These are phyloP conservation scores for Sparidentex hasta DNA, from an alignment of 2,797 vertebrate species.

Conservation along the genomic window DNA sequence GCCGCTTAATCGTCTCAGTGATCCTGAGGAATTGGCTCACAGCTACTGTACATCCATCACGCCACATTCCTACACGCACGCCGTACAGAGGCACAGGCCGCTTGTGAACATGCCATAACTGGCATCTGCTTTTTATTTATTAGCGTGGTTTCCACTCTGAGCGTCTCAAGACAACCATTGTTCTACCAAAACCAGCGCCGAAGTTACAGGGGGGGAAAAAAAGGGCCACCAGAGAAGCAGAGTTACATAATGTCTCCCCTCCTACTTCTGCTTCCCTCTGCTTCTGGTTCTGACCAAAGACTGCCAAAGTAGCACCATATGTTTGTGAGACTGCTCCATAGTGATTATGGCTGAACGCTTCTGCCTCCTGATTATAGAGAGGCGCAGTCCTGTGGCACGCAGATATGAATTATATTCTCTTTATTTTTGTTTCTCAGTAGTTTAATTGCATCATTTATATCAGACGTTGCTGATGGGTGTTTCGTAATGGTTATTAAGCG, in stretches of 20 bases:
- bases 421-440: not conserved
- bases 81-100: not conserved
- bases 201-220: not conserved
- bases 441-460: conserved; percentile 14
- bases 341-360: conserved; percentile 47
- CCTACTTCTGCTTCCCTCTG: conserved; percentile 5
- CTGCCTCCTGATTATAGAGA: conserved; percentile 35
- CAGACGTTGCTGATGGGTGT: conserved; percentile 5
- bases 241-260: conserved; percentile 59
- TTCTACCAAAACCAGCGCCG: conserved; percentile 37
- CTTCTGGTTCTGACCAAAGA: conserved; percentile 24
- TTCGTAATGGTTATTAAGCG: not conserved
- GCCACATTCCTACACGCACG: conserved; percentile 8
- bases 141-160: not conserved
- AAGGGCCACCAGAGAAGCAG: conserved; percentile 43
- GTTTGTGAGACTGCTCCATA: conserved; percentile 56
- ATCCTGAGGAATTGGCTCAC: conserved; percentile 7
- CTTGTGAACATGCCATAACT: conserved; percentile 18
- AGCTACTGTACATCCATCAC: not conserved
- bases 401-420: not conserved
- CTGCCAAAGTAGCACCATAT: conserved; percentile 55
- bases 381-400: not conserved
- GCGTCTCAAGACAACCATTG: conserved; percentile 46
- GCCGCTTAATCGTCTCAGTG: conserved; percentile 3
- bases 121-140: conserved; percentile 49